These are phyloP conservation scores for Cossypha niveicapilla DNA, from an alignment of 2,797 vertebrate genomes.

Conservation along the genomic window DNA sequence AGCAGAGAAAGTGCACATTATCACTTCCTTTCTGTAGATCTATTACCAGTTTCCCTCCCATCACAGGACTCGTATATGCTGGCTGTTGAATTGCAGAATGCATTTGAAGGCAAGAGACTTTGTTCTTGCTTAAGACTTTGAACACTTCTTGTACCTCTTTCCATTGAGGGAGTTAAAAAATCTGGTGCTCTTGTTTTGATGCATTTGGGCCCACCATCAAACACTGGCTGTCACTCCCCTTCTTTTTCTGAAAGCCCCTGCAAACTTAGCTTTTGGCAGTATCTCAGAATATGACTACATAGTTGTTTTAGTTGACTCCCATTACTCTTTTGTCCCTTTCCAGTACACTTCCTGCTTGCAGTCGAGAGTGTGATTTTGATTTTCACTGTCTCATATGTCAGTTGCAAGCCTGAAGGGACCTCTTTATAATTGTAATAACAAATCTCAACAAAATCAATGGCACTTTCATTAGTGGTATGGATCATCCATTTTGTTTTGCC, in stretches of 20 bases:
- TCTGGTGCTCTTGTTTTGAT: neutral
- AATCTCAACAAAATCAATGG: constrained; percentile 3
- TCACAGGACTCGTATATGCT: neutral
- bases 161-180: neutral
- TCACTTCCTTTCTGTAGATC: neutral
- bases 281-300: neutral
- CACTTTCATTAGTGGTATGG: neutral
- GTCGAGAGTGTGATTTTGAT: neutral
- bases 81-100: neutral
- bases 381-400: neutral
- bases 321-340: neutral
- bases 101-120: neutral
- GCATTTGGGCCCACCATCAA: neutral
- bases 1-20: neutral
- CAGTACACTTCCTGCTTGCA: neutral
- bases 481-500: neutral
- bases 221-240: neutral
- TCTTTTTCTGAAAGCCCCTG: neutral
- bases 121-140: neutral
- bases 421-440: neutral
- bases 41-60: neutral
- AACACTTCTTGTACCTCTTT: neutral
- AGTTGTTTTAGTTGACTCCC: neutral
- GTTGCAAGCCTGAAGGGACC: neutral
- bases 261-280: neutral